Conservation (phyloP, 2,888 invertebrate species). For the Lamellibrachia satsuma region DNA sequence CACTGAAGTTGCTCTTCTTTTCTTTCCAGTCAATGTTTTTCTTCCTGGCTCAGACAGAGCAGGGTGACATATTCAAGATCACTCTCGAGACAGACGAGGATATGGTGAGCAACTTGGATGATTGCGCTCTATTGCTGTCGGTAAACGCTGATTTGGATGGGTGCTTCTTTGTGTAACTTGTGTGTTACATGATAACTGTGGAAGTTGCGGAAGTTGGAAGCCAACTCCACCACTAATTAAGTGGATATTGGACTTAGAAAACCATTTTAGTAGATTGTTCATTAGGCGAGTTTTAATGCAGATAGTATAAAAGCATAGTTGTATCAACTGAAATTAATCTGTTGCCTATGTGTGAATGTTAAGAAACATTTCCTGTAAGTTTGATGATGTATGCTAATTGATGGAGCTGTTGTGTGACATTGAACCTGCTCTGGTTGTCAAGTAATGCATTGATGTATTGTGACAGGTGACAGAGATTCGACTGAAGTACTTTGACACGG, state of each 20-base stretch:
- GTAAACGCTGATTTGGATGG: not conserved
- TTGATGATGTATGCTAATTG: too few species aligned
- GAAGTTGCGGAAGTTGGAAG: too few species aligned
- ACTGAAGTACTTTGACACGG: conserved; percentile 98
- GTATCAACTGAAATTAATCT: too few species aligned
- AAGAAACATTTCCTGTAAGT: too few species aligned
- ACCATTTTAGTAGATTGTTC: too few species aligned
- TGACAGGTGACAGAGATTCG: conserved; percentile 88
- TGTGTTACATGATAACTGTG: not conserved
- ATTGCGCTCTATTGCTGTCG: not conserved
- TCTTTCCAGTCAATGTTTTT: conserved; percentile 88
- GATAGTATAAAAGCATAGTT: too few species aligned
- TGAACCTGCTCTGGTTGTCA: not conserved
- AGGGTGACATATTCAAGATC: conserved; percentile 96
- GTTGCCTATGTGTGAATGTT: too few species aligned
- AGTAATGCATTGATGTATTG: not conserved
- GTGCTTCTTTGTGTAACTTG: not conserved
- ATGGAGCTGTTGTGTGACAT: not conserved
- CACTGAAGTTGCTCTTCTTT: not conserved
- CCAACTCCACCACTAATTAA: too few species aligned
- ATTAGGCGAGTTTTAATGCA: too few species aligned
- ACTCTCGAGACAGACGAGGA: conserved; percentile 97
- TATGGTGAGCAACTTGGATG: conserved; percentile 72
- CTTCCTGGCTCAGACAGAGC: conserved; percentile 98
- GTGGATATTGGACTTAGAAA: too few species aligned